phyloP scores from a whole-genome alignment of 1,140 invertebrate genomes.

The Drosophila parvula region DNA sequence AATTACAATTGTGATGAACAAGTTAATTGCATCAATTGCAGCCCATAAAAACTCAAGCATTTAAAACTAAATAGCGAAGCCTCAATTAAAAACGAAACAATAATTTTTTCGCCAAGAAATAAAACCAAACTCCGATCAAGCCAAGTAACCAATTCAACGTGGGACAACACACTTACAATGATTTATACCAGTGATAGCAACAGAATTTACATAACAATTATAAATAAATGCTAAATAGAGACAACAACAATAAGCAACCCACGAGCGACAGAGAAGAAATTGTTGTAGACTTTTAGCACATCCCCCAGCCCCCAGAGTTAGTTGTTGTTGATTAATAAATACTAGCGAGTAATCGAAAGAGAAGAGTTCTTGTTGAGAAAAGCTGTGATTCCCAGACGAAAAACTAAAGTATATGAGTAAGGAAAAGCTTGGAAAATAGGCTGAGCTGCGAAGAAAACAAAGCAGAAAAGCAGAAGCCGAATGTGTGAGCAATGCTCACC shows the following conservation, averaged over 20 bases:
- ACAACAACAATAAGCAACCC: slow-evolving; percentile 30
- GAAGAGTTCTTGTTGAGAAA: slow-evolving; percentile 33
- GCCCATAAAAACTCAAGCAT: slow-evolving; percentile 49
- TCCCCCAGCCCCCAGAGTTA: slow-evolving; percentile 17
- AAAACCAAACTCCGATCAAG: slow-evolving; percentile 1
- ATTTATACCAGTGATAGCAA: slow-evolving; percentile 62
- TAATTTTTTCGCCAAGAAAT: slow-evolving; percentile 56
- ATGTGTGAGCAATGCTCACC: slow-evolving; percentile 25
- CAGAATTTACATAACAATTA: slow-evolving; percentile 68
- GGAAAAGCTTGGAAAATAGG: neutral
- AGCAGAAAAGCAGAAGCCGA: neutral
- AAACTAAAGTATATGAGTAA: slow-evolving; percentile 10
- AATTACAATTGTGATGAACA: slow-evolving; percentile 72
- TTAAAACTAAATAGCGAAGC: slow-evolving; percentile 43
- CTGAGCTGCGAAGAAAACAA: neutral
- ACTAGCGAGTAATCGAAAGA: slow-evolving; percentile 6
- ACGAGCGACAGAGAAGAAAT: slow-evolving; percentile 20
- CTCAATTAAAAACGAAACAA: slow-evolving; percentile 81
- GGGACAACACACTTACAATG: slow-evolving; percentile 14
- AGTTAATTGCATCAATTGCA: slow-evolving; percentile 61
- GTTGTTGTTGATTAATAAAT: slow-evolving; percentile 52
- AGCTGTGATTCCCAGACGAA: slow-evolving; percentile 46
- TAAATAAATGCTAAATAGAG: slow-evolving; percentile 21
- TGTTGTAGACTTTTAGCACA: slow-evolving; percentile 49
- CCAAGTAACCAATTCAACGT: slow-evolving; percentile 16